Percentiles rank a stretch among this genome's conserved stretches.
Evolutionary conservation across 2,888 invertebrate species (phyloP).

Genomic region (Ceramica pisi): DNA sequence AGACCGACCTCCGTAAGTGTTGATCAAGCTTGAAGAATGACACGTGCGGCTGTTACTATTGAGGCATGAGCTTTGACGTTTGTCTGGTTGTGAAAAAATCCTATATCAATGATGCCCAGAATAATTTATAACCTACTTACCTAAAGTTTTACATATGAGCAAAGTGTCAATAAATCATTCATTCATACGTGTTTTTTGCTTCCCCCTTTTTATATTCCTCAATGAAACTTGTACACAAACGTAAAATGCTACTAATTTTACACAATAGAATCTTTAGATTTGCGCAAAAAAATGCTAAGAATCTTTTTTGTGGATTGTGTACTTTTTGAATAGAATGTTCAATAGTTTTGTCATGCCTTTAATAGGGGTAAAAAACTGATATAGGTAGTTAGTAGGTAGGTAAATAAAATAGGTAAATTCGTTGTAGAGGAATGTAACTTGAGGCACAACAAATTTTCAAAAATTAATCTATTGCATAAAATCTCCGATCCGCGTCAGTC

Average conservation of each 20-base stretch:
- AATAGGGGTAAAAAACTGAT: constrained; percentile 8
- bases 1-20: too few species aligned
- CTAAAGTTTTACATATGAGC: neutral
- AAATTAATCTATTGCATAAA: too few species aligned
- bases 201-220: constrained; percentile 26
- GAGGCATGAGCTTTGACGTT: too few species aligned
- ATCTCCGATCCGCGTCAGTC: too few species aligned
- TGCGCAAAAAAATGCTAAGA: constrained; percentile 28
- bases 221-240: constrained; percentile 39
- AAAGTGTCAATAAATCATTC: constrained; percentile 12
- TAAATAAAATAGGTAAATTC: neutral
- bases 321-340: constrained; percentile 21
- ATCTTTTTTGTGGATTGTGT: constrained; percentile 32
- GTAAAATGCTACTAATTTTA: constrained; percentile 20
- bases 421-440: neutral
- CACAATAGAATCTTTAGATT: constrained; percentile 18
- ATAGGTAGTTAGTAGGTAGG: neutral
- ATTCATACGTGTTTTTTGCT: constrained; percentile 26
- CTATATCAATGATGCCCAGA: neutral
- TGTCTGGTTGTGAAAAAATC: too few species aligned
- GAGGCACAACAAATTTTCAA: too few species aligned
- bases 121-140: neutral
- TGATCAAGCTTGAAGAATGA: too few species aligned
- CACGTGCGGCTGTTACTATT: too few species aligned
- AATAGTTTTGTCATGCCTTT: constrained; percentile 9